phyloP scores from a whole-genome alignment of 2,888 invertebrate species.

The Acrocera orbiculus region DNA sequence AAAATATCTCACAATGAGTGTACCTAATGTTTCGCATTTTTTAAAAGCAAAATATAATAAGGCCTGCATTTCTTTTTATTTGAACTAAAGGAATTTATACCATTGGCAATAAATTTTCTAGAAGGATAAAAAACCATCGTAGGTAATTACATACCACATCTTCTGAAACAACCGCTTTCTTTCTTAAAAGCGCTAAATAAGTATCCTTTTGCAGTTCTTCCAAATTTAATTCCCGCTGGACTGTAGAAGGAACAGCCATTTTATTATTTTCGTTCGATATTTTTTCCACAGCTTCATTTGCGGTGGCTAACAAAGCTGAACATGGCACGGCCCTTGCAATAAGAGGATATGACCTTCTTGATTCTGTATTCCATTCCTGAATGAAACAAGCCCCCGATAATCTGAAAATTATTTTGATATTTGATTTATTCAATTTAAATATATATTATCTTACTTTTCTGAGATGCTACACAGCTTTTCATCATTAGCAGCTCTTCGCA shows the following conservation, averaged over 20 bases:
- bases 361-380: slow-evolving; percentile 74
- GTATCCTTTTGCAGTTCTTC: no score
- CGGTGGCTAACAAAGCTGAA: slow-evolving; percentile 66
- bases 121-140: no score
- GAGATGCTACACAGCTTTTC: slow-evolving; percentile 78
- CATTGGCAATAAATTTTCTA: no score
- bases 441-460: slow-evolving; percentile 50
- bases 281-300: slow-evolving; percentile 56
- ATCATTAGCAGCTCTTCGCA: slow-evolving; percentile 80
- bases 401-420: slow-evolving; percentile 24
- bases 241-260: no score
- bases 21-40: no score
- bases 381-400: slow-evolving; percentile 48
- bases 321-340: slow-evolving; percentile 71
- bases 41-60: no score
- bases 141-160: slow-evolving; percentile 30
- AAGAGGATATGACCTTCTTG: slow-evolving; percentile 63
- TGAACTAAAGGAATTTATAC: no score
- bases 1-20: no score
- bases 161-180: slow-evolving; percentile 23
- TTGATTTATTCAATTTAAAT: not conserved
- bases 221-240: no score
- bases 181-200: no score
- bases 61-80: no score
- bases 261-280: slow-evolving; percentile 47